Percentiles rank a stretch among this genome's conserved stretches.
Conservation (phyloP, 1,140 invertebrate species). For the Panagrolaimus sp. region DNA sequence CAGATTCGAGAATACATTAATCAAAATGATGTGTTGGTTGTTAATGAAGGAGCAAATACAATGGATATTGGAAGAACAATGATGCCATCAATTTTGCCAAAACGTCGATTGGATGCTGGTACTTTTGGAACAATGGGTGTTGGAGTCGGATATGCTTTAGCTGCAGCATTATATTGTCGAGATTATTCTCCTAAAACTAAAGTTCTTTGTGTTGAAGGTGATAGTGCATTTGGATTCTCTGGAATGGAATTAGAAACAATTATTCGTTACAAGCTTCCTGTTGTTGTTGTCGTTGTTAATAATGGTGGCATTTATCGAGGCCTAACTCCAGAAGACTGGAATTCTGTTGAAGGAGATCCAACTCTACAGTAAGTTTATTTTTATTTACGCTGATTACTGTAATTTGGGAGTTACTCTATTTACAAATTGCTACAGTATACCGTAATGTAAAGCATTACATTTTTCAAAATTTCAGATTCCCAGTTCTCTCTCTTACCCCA, state of each 20-base stretch:
- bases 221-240: slow-evolving; percentile 93
- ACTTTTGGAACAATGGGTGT: slow-evolving; percentile 97
- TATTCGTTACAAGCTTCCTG: slow-evolving; percentile 80
- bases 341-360: slow-evolving; percentile 68
- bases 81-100: slow-evolving; percentile 73
- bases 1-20: slow-evolving; percentile 61
- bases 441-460: slow-evolving; percentile 15
- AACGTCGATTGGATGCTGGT: slow-evolving; percentile 70
- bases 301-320: slow-evolving; percentile 91
- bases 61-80: slow-evolving; percentile 93
- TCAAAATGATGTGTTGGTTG: slow-evolving; percentile 74
- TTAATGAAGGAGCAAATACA: slow-evolving; percentile 95
- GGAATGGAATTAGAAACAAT: slow-evolving; percentile 96
- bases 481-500: slow-evolving; percentile 72
- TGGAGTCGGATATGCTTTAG: slow-evolving; percentile 83
- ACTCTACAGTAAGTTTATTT: slow-evolving; percentile 61
- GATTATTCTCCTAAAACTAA: slow-evolving; percentile 73
- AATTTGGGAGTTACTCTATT: slow-evolving; percentile 8
- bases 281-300: slow-evolving; percentile 85
- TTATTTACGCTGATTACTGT: neutral
- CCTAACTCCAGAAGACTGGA: slow-evolving; percentile 71
- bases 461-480: slow-evolving; percentile 67
- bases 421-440: neutral
- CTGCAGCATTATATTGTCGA: slow-evolving; percentile 80
- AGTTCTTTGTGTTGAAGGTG: slow-evolving; percentile 81